Conservation (phyloP, 2,113 vertebrate genomes). For the Actinemys pallida region DNA sequence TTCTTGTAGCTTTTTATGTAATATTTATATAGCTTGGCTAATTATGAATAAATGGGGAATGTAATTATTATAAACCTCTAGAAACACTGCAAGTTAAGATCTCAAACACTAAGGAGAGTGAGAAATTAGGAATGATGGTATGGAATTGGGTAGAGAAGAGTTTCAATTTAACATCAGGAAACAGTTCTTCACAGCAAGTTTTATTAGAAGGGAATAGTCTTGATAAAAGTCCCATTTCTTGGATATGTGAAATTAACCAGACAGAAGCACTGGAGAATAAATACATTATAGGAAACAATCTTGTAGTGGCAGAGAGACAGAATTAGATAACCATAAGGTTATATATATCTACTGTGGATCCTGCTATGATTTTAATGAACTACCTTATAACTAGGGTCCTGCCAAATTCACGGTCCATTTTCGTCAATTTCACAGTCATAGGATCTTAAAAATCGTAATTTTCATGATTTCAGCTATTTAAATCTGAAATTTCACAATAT, state of each 20-base stretch:
- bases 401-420: no score
- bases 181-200: neutral
- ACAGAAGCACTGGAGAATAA: neutral
- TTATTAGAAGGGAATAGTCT: neutral
- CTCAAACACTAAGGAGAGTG: neutral
- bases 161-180: neutral
- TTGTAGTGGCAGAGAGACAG: neutral
- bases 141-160: neutral
- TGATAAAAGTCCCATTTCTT: neutral
- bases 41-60: neutral
- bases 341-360: neutral
- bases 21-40: neutral
- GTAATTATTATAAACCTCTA: neutral
- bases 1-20: neutral
- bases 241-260: neutral
- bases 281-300: neutral
- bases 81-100: neutral
- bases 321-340: neutral
- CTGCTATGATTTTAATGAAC: neutral
- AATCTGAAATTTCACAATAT: no score
- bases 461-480: no score
- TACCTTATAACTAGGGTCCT: neutral
- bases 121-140: neutral
- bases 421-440: no score
- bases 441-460: no score